These are phyloP conservation scores for Phallusia fumigata DNA, from an alignment of 23 tunicate genomes.

Conservation along the genomic window DNA sequence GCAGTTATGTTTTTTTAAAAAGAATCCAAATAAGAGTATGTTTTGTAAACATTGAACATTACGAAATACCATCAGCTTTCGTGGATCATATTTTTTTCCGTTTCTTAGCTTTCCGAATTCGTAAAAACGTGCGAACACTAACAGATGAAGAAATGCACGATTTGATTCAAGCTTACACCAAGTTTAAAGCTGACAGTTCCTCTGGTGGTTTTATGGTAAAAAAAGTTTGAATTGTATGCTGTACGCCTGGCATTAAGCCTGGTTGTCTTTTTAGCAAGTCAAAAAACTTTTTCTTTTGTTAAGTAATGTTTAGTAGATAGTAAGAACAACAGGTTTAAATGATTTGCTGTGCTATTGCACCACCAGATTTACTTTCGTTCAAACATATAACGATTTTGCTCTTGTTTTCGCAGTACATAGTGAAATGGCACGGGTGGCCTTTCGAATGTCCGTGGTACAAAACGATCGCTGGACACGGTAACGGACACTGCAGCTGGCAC, in stretches of 20 bases:
- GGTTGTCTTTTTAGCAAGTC: too few species aligned
- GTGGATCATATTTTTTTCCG: background rate
- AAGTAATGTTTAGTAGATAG: too few species aligned
- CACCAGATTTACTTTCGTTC: too few species aligned
- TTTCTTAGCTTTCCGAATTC: slow-evolving; percentile 39
- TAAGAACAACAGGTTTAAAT: too few species aligned
- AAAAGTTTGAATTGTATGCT: background rate
- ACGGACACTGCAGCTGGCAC: slow-evolving; percentile 76
- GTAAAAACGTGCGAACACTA: slow-evolving; percentile 38
- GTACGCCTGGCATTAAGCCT: background rate
- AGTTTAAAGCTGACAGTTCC: slow-evolving; percentile 35
- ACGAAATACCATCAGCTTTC: too few species aligned
- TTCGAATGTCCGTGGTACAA: slow-evolving; percentile 64
- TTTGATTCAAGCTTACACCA: slow-evolving; percentile 51
- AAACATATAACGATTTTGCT: too few species aligned
- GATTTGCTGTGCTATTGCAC: too few species aligned
- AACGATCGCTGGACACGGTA: slow-evolving; percentile 9
- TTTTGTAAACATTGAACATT: too few species aligned
- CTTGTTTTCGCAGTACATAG: slow-evolving; percentile 29
- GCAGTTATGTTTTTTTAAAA: too few species aligned
- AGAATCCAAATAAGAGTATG: too few species aligned
- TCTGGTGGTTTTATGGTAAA: slow-evolving; percentile 30
- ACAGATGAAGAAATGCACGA: slow-evolving; percentile 38
- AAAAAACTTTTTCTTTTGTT: too few species aligned
- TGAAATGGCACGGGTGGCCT: slow-evolving; percentile 71